Percentiles rank a stretch among this genome's conserved stretches.
phyloP scores from a whole-genome alignment of 2,888 invertebrate genomes.

The Microctonus hyperodae region DNA sequence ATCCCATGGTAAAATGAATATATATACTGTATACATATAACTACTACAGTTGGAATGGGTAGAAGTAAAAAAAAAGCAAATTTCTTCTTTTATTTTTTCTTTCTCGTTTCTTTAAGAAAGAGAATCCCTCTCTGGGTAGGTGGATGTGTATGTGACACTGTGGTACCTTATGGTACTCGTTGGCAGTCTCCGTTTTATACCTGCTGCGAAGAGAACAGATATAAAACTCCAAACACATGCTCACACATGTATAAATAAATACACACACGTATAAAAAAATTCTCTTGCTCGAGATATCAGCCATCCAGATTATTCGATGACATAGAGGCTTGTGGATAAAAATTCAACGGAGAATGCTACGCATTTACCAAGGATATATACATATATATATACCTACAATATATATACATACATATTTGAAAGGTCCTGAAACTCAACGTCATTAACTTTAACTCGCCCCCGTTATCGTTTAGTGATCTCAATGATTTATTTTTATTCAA shows the following conservation, averaged over 20 bases:
- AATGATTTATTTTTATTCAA: slow-evolving; percentile 27
- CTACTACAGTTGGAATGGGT: background rate
- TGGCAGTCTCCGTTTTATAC: slow-evolving; percentile 22
- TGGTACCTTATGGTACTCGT: slow-evolving; percentile 23
- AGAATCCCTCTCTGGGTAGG: slow-evolving; percentile 4
- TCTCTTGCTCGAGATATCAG: slow-evolving; percentile 35
- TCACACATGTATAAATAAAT: slow-evolving; percentile 40
- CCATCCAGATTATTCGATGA: slow-evolving; percentile 35
- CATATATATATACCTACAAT: background rate
- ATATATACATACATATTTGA: slow-evolving; percentile 17
- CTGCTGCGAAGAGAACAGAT: slow-evolving; percentile 27
- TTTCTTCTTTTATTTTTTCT: background rate
- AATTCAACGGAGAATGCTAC: slow-evolving; percentile 28
- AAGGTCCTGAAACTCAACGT: slow-evolving; percentile 28
- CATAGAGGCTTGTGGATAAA: slow-evolving; percentile 27
- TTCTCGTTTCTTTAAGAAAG: background rate
- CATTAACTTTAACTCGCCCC: slow-evolving; percentile 33
- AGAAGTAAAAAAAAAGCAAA: background rate
- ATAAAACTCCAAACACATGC: slow-evolving; percentile 18
- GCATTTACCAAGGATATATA: slow-evolving; percentile 18
- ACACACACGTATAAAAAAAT: slow-evolving; percentile 25
- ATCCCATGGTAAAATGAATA: slow-evolving; percentile 13
- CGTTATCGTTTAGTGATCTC: slow-evolving; percentile 25
- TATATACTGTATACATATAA: background rate
- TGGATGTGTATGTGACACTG: slow-evolving; percentile 1